Evolutionary conservation across 2,888 invertebrate genomes (phyloP).

Genomic region (Netelia fuscicornis): DNA sequence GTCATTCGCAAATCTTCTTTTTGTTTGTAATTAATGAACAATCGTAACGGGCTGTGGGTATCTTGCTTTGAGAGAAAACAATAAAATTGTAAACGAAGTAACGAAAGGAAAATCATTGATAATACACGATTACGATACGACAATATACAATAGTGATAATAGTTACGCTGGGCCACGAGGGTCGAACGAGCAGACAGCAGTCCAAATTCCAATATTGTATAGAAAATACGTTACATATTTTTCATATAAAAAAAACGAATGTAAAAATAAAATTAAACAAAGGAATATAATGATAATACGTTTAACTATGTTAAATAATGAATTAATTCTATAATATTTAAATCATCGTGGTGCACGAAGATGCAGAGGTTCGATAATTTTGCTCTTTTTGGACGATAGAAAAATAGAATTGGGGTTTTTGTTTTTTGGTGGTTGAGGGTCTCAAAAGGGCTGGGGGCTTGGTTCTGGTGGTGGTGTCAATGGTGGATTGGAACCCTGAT

Average conservation of each 20-base stretch:
- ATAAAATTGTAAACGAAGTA: too few species aligned
- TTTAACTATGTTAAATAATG: slow-evolving; percentile 52
- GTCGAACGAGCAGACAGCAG: slow-evolving; percentile 77
- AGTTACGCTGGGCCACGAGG: slow-evolving; percentile 62
- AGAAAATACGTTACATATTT: slow-evolving; percentile 53
- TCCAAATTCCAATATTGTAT: slow-evolving; percentile 72
- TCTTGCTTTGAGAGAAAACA: slow-evolving; percentile 54
- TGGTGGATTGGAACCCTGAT: slow-evolving; percentile 55
- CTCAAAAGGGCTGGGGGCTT: slow-evolving; percentile 22
- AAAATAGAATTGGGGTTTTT: background rate
- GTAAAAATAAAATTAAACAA: too few species aligned
- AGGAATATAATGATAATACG: background rate
- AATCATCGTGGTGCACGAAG: slow-evolving; percentile 77
- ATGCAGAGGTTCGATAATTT: slow-evolving; percentile 74
- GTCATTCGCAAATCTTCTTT: slow-evolving; percentile 23
- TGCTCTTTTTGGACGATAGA: slow-evolving; percentile 46
- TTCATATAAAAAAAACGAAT: slow-evolving; percentile 18
- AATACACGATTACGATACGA: slow-evolving; percentile 68
- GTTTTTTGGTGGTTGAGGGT: slow-evolving; percentile 13
- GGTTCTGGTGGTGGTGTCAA: slow-evolving; percentile 5
- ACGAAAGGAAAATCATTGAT: slow-evolving; percentile 51
- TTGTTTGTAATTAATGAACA: background rate
- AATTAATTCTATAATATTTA: slow-evolving; percentile 69
- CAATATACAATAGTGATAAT: slow-evolving; percentile 45
- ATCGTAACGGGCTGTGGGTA: slow-evolving; percentile 60